Percentiles rank a stretch among this genome's conserved stretches.
Conservation (phyloP, 2,797 vertebrate species). For the Pipistrellus kuhlii region DNA sequence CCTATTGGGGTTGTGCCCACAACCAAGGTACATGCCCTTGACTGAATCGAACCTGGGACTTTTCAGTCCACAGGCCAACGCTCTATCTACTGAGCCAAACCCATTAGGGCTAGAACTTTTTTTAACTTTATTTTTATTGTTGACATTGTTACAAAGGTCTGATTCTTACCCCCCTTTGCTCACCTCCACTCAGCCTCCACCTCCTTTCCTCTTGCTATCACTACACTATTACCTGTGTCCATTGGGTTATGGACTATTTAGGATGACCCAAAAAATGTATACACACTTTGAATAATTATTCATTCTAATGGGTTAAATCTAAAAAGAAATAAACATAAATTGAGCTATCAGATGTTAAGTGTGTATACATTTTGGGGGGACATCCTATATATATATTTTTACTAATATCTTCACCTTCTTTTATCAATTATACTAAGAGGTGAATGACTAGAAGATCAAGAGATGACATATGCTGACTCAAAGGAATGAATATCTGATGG, state of each 20-base stretch:
- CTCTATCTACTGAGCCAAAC: too few species aligned
- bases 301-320: too few species aligned
- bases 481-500: slow-evolving; percentile 19
- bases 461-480: neutral
- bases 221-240: neutral
- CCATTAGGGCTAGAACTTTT: neutral
- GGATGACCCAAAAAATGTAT: too few species aligned
- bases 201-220: neutral
- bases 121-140: neutral
- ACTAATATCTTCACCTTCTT: neutral
- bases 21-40: too few species aligned
- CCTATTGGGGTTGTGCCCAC: too few species aligned
- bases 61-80: too few species aligned
- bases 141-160: neutral
- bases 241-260: neutral
- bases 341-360: too few species aligned
- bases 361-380: too few species aligned
- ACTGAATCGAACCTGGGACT: too few species aligned
- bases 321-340: too few species aligned
- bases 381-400: neutral
- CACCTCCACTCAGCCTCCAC: neutral
- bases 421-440: neutral
- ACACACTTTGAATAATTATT: too few species aligned
- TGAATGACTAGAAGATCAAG: slow-evolving; percentile 10
- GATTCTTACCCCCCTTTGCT: neutral